A percentile compares a stretch with the other conserved stretches of the same genome.
phyloP scores from a whole-genome alignment of 2,888 invertebrate genomes.

The Bugula neritina region DNA sequence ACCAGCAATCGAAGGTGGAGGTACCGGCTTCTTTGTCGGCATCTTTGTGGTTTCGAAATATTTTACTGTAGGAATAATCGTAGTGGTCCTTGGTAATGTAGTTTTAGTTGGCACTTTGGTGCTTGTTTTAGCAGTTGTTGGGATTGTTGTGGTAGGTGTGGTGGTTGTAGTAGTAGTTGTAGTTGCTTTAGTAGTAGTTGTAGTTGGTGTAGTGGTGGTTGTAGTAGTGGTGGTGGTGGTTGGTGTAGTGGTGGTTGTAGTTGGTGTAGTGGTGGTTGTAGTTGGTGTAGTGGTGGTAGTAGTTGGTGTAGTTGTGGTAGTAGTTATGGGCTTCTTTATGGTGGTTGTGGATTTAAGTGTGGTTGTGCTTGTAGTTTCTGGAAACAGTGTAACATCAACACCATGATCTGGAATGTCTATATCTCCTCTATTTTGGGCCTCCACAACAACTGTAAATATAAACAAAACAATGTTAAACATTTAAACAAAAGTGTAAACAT shows the following conservation, averaged over 20 bases:
- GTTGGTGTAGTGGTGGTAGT: not conserved
- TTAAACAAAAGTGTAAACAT: too few relatives aligned
- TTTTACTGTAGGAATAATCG: not conserved
- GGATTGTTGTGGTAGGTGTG: not conserved
- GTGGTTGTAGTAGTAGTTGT: not conserved
- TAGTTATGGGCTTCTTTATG: not conserved
- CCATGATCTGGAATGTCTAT: constrained; percentile 10
- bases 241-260: not conserved
- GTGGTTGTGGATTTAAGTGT: too few relatives aligned
- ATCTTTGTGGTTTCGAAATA: not conserved
- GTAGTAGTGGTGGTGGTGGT: not conserved
- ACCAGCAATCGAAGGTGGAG: not conserved
- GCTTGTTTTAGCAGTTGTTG: not conserved
- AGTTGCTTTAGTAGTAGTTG: not conserved
- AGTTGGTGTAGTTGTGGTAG: not conserved
- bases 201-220: not conserved
- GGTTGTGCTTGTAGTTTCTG: not conserved
- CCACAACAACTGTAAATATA: not conserved
- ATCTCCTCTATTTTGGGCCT: not conserved
- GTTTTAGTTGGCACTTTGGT: too few relatives aligned
- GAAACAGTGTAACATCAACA: not conserved
- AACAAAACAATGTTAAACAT: too few relatives aligned
- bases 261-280: not conserved
- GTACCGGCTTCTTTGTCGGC: not conserved
- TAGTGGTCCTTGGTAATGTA: not conserved